Evolutionary conservation across 2,888 invertebrate genomes (phyloP).

Genomic region (Metacarcinus magister): DNA sequence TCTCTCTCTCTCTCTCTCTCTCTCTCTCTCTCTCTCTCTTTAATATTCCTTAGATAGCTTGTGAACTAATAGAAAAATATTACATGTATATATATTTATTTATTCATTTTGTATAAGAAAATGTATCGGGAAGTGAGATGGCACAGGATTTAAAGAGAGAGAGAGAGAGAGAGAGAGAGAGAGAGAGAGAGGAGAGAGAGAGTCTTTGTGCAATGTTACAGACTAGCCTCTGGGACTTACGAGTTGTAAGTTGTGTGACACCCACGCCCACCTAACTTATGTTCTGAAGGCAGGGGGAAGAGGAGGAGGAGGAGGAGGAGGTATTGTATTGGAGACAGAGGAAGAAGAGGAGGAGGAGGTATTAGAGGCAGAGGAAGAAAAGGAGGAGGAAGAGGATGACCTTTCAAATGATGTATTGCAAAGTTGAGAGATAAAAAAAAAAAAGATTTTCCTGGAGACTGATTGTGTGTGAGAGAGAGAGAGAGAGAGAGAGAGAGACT

Average conservation of each 20-base stretch:
- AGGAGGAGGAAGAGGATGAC: neutral
- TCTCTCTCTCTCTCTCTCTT: neutral
- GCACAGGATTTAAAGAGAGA: conserved; percentile 84
- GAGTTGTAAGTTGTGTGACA: too few relatives aligned
- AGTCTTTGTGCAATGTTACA: neutral
- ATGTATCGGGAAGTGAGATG: conserved; percentile 96
- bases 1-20: conserved; percentile 58
- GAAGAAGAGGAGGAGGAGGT: neutral
- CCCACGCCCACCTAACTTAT: too few relatives aligned
- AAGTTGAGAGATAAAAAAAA: too few relatives aligned
- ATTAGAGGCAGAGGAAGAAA: neutral
- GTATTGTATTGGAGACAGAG: neutral
- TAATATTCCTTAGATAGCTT: neutral
- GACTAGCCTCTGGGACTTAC: neutral
- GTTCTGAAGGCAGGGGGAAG: neutral
- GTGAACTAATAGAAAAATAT: neutral
- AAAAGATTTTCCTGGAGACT: too few relatives aligned
- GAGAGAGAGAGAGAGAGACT: too few relatives aligned
- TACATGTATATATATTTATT: neutral
- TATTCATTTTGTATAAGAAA: conserved; percentile 90
- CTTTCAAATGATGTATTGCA: too few relatives aligned
- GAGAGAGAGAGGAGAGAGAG: neutral
- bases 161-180: conserved; percentile 33
- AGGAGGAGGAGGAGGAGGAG: conserved; percentile 26
- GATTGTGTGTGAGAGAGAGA: too few relatives aligned